phyloP scores from a whole-genome alignment of 1,140 invertebrate species.

The Formica exsecta region DNA sequence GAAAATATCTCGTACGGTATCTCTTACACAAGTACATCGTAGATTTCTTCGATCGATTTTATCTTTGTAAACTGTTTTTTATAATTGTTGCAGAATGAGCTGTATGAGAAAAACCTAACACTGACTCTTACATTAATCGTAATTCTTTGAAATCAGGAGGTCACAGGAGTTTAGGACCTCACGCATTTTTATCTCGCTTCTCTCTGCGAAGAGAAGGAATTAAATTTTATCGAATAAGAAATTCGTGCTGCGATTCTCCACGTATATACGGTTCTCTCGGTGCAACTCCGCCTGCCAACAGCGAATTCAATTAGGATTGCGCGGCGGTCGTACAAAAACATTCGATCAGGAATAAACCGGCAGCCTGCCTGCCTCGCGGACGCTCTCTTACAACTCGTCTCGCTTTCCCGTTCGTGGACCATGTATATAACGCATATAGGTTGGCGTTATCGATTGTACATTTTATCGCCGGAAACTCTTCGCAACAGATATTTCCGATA shows the following conservation, averaged over 20 bases:
- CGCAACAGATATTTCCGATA: neutral
- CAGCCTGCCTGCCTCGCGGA: slow-evolving; percentile 44
- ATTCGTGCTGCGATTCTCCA: slow-evolving; percentile 9
- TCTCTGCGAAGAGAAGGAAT: too few relatives aligned
- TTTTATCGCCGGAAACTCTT: slow-evolving; percentile 16
- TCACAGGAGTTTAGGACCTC: too few relatives aligned
- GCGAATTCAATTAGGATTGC: slow-evolving; percentile 78
- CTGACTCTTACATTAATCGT: too few relatives aligned
- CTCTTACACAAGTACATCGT: too few relatives aligned
- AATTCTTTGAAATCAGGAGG: too few relatives aligned
- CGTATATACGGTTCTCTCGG: slow-evolving; percentile 14
- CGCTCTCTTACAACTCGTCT: slow-evolving; percentile 40
- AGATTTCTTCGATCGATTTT: too few relatives aligned
- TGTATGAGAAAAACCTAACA: too few relatives aligned
- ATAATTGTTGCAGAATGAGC: too few relatives aligned
- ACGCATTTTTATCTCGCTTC: too few relatives aligned
- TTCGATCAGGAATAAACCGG: slow-evolving; percentile 78
- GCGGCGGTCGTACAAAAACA: slow-evolving; percentile 73
- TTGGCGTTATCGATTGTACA: slow-evolving; percentile 43
- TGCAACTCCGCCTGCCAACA: slow-evolving; percentile 36
- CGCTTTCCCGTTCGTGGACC: slow-evolving; percentile 47
- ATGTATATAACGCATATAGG: slow-evolving; percentile 43
- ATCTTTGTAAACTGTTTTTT: too few relatives aligned
- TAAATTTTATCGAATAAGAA: slow-evolving; percentile 1
- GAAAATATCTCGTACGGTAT: too few relatives aligned